Percentiles rank a stretch among this genome's conserved stretches.
phyloP scores from a whole-genome alignment of 2,888 invertebrate species.

The Lacanobia wlatinum region DNA sequence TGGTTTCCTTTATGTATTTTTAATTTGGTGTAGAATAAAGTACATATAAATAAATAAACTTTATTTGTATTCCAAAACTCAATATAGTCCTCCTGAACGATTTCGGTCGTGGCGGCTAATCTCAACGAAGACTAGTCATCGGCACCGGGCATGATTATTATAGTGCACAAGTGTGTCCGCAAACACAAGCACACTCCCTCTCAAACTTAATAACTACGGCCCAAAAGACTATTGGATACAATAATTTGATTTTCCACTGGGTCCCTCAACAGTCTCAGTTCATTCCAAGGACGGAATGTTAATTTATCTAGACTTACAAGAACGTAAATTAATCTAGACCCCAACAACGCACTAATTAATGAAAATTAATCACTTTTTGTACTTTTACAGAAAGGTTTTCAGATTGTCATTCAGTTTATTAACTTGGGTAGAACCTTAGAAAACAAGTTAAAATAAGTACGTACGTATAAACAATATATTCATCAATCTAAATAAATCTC shows the following conservation, averaged over 20 bases:
- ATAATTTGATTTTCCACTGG: constrained; percentile 1
- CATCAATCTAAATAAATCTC: background rate
- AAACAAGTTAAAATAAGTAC: background rate
- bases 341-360: constrained; percentile 6
- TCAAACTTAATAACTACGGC: no score
- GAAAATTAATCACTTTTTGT: constrained; percentile 31
- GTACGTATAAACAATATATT: background rate
- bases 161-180: no score
- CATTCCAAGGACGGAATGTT: background rate
- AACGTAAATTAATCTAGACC: constrained; percentile 15
- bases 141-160: no score
- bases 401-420: constrained; percentile 1
- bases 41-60: no score
- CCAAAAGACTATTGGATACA: background rate
- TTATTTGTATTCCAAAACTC: no score
- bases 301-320: constrained; percentile 22
- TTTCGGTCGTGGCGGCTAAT: no score
- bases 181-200: no score
- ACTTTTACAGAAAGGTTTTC: constrained; percentile 12
- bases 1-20: no score
- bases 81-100: no score
- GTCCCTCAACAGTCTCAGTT: background rate
- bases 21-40: no score
- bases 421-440: background rate
- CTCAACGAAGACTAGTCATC: no score